Conservation (phyloP, 2,797 vertebrate genomes). For the Calcarius lapponicus region DNA sequence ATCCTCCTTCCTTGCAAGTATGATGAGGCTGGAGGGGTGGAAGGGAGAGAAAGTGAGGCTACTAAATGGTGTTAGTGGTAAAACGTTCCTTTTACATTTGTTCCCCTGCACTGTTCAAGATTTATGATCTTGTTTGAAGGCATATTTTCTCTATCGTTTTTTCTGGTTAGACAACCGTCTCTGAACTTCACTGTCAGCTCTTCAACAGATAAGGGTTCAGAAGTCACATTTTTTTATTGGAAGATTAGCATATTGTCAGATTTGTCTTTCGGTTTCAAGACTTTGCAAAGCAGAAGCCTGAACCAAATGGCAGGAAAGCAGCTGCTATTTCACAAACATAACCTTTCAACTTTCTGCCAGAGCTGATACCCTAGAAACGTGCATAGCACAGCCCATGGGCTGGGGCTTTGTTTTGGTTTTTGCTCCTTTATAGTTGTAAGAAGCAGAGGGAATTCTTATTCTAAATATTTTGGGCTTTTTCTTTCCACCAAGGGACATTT, state of each 20-base stretch:
- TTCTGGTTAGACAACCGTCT: conserved; percentile 77
- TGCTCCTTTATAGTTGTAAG: conserved; percentile 12
- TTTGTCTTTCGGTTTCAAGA: conserved; percentile 75
- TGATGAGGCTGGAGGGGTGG: conserved; percentile 43
- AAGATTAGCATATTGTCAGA: conserved; percentile 81
- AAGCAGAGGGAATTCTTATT: background rate
- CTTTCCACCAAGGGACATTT: conserved; percentile 52
- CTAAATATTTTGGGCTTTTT: conserved; percentile 33
- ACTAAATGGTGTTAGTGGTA: conserved; percentile 60
- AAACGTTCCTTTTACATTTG: conserved; percentile 64
- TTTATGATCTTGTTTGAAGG: conserved; percentile 79
- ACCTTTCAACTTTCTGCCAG: conserved; percentile 77
- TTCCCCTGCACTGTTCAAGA: conserved; percentile 68
- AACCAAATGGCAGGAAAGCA: conserved; percentile 69
- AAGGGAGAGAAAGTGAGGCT: conserved; percentile 49
- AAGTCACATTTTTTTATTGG: conserved; percentile 73
- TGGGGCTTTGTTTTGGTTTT: conserved; percentile 37
- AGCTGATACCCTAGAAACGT: conserved; percentile 59
- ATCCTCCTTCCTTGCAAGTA: conserved; percentile 54
- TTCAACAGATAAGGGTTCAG: conserved; percentile 76
- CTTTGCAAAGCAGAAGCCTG: conserved; percentile 71
- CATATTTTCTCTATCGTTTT: conserved; percentile 80
- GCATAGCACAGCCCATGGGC: background rate
- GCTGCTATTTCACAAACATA: conserved; percentile 69
- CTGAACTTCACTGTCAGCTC: conserved; percentile 79